phyloP scores from a whole-genome alignment of 1,140 invertebrate species.

The Babylonia areolata region DNA sequence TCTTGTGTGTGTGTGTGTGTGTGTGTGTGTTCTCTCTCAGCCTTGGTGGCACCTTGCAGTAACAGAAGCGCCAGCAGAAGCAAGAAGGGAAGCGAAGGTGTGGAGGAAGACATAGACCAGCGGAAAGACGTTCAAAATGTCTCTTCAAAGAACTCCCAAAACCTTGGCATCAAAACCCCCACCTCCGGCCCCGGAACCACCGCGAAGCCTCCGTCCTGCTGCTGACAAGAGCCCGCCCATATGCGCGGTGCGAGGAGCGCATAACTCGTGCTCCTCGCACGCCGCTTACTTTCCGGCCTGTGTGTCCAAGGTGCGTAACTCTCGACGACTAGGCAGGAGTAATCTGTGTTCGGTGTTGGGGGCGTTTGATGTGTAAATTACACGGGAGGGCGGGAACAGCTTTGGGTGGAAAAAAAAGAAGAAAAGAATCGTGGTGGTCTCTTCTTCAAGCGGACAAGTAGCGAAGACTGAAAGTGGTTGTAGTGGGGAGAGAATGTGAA shows the following conservation, averaged over 20 bases:
- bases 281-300: background rate
- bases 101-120: background rate
- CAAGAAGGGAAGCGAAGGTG: background rate
- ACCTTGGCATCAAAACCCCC: background rate
- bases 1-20: too few species aligned
- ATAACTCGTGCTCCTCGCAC: background rate
- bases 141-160: background rate
- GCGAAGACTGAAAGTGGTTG: too few species aligned
- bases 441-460: too few species aligned
- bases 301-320: background rate
- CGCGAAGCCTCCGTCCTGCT: too few species aligned
- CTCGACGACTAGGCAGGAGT: background rate
- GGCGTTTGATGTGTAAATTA: constrained; percentile 2
- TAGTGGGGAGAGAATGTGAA: too few species aligned
- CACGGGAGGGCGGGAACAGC: background rate
- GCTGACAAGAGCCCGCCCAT: background rate
- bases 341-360: background rate
- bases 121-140: background rate
- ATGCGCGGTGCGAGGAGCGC: background rate
- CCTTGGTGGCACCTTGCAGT: too few species aligned
- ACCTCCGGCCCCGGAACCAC: too few species aligned
- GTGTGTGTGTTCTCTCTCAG: too few species aligned
- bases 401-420: background rate
- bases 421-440: background rate
- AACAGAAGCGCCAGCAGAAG: too few species aligned